Evolutionary conservation across 2,797 vertebrate species (phyloP).

Genomic region (Petrocephalus sullivani): DNA sequence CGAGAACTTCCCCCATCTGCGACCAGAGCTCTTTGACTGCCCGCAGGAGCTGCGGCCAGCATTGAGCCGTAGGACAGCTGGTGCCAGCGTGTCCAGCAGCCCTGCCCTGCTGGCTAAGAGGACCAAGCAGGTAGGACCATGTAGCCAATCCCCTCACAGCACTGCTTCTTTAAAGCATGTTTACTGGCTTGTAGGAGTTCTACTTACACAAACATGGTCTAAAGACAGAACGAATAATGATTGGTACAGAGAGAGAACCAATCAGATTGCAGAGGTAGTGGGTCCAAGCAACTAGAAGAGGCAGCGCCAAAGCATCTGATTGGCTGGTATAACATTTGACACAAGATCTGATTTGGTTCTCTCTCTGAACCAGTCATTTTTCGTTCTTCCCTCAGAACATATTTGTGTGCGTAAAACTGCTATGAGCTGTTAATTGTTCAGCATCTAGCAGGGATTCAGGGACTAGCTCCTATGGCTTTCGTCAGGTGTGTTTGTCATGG

Average conservation of each 20-base stretch:
- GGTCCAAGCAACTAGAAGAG: too few species aligned
- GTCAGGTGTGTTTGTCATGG: not conserved
- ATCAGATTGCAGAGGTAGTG: too few species aligned
- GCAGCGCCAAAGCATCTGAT: too few species aligned
- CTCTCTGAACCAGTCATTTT: too few species aligned
- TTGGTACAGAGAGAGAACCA: too few species aligned
- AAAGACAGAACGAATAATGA: too few species aligned
- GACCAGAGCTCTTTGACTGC: constrained; percentile 81
- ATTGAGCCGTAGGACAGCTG: constrained; percentile 69
- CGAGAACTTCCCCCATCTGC: constrained; percentile 79
- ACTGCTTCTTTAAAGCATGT: not conserved
- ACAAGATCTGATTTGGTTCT: too few species aligned
- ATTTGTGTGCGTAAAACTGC: too few species aligned
- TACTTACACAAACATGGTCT: too few species aligned
- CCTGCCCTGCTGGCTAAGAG: constrained; percentile 91
- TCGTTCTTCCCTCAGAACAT: too few species aligned
- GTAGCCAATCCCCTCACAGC: not conserved
- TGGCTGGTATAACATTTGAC: too few species aligned
- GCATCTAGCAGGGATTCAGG: not conserved
- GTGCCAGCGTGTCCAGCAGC: constrained; percentile 77
- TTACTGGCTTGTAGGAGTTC: too few species aligned
- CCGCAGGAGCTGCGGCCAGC: constrained; percentile 74
- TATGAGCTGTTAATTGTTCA: not conserved
- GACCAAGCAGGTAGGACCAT: constrained; percentile 80
- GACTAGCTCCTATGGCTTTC: not conserved